A percentile compares a stretch with the other conserved stretches of the same genome.
Evolutionary conservation across 2,113 vertebrate genomes (phyloP).

Genomic region (Pterocles orientalis): DNA sequence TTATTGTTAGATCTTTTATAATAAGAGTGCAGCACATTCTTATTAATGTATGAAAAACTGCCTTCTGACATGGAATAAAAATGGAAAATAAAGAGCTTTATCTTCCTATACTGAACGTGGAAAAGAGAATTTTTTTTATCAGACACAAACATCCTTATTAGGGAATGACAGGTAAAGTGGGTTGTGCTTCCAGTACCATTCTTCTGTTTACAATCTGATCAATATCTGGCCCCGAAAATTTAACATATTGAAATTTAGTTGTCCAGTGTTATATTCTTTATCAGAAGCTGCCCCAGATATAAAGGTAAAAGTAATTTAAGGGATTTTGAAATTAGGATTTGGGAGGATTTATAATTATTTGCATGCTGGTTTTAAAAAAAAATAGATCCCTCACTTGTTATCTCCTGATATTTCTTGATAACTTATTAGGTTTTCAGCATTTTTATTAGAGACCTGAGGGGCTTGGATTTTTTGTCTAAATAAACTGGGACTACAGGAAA

Average conservation of each 20-base stretch:
- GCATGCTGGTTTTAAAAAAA: not conserved
- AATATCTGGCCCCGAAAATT: not conserved
- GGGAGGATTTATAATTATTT: not conserved
- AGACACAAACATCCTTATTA: not conserved
- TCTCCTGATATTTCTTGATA: not conserved
- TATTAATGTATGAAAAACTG: not conserved
- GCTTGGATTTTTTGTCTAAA: not conserved
- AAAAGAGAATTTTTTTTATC: not conserved
- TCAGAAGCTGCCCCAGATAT: not conserved
- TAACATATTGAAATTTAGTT: not conserved
- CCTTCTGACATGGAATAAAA: not conserved
- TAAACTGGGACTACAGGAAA: not conserved
- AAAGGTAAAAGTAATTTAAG: not conserved
- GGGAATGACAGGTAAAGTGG: not conserved
- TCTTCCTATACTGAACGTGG: not conserved
- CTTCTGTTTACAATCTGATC: not conserved
- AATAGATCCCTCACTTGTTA: accelerated
- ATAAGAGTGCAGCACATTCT: not conserved
- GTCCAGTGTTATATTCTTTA: not conserved
- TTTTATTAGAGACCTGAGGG: not conserved
- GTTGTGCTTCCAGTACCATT: not conserved
- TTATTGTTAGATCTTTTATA: not conserved
- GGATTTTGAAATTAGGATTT: not conserved
- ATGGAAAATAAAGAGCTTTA: not conserved
- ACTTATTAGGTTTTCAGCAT: not conserved